Evolutionary conservation across 2,888 invertebrate species (phyloP).

Genomic region (Rhagonycha fulva): DNA sequence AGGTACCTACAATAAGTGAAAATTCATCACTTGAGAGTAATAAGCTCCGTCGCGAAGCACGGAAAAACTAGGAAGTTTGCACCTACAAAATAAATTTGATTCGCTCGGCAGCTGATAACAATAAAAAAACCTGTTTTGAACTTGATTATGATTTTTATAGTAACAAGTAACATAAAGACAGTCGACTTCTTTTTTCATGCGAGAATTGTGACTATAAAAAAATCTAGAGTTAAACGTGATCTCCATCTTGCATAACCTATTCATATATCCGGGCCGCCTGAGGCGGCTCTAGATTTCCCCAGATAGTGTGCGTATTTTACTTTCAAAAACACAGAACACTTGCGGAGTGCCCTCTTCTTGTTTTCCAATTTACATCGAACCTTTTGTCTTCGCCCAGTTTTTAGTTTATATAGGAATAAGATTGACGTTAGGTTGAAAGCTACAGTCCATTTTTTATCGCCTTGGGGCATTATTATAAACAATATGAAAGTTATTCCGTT

Average conservation of each 20-base stretch:
- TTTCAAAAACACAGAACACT: conserved; percentile 42
- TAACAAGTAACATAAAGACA: conserved; percentile 31
- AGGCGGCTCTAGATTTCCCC: conserved; percentile 47
- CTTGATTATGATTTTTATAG: conserved; percentile 42
- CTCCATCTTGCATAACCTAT: conserved; percentile 43
- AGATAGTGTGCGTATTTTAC: conserved; percentile 45
- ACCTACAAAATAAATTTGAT: background rate
- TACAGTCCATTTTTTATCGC: conserved; percentile 25
- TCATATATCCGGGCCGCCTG: conserved; percentile 41
- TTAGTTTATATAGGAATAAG: conserved; percentile 23
- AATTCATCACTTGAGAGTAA: background rate
- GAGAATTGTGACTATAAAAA: conserved; percentile 38
- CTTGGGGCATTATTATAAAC: conserved; percentile 36
- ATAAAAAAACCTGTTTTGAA: background rate
- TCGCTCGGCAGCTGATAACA: background rate
- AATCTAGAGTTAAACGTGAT: conserved; percentile 44
- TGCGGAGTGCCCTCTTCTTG: conserved; percentile 36
- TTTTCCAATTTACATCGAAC: conserved; percentile 44
- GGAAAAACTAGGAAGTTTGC: background rate
- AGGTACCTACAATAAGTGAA: background rate
- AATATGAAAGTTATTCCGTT: conserved; percentile 42
- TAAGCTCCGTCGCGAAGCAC: background rate
- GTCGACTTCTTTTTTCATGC: conserved; percentile 28
- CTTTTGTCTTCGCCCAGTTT: conserved; percentile 24
- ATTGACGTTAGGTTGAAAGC: conserved; percentile 19